Evolutionary conservation across 2,888 invertebrate genomes (phyloP), one percentile per base, ranked within the genome.

Genomic region (Eristalinus aeneus): DNA sequence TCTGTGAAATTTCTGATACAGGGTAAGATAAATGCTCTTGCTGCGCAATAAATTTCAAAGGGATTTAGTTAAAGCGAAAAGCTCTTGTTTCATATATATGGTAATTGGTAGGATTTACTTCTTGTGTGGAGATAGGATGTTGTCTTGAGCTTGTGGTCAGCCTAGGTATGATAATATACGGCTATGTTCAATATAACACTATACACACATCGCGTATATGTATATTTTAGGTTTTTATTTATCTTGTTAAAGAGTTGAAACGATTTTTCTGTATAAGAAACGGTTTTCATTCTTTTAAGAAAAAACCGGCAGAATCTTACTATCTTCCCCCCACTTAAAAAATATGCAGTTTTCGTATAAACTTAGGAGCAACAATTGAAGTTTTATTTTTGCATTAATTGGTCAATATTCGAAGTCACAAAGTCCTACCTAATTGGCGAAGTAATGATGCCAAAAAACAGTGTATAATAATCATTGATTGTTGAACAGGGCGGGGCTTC

Each of bases 21-120:
- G 79, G 67, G 16, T 12, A 68, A 79, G 79, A 79, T 73, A 79
- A 79, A 79, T 79, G 79, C 63, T 61, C 54, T 60, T 61, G 61
- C 23, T 53, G 60, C 73, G 73, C 63, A 79, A 79, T 79, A 79
- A 79, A 79, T 79, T 73, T 73, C 73, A 61, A 67, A 58, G 73
- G 79, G 79, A 73, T 79, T 79, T 73, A 73, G 72, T 56, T 79
- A 73, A 77, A 73, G 67, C 79, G 73, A 68, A 72, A 73, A 68
- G 79, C 63, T 68, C 54, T 67, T 68, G 67, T 68, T 79, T 56
- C 53, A 65, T 73, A 79, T 73, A 68, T 73, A 68, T 79, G 79
- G 73, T 72, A 79, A 73, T 79, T 79, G 79, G 67, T 39, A 32
- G 79, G 79, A 79, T 79, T 79, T 79, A 39, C 79, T 79, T 22